phyloP scores from a whole-genome alignment of 2,113 vertebrate genomes.

The Megaleporinus macrocephalus region DNA sequence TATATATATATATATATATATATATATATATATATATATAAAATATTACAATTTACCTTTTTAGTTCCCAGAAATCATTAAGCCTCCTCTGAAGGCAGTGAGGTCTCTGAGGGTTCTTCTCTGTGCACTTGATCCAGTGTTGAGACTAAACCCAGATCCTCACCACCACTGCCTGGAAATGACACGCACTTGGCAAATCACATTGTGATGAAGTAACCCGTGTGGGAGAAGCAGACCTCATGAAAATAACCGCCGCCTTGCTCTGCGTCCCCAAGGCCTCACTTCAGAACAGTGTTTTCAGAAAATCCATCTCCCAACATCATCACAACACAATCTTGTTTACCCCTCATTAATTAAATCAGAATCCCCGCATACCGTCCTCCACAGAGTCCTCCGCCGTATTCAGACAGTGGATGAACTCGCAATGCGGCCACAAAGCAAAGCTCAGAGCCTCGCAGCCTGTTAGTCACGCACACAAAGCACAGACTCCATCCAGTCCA shows the following conservation, averaged over 20 bases:
- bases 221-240: background rate
- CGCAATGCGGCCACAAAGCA: background rate
- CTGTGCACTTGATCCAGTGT: background rate
- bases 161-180: background rate
- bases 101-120: no score
- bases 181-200: background rate
- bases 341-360: slow-evolving; percentile 7
- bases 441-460: background rate
- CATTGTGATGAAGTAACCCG: background rate
- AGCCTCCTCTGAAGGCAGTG: no score
- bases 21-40: no score
- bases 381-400: background rate
- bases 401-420: background rate
- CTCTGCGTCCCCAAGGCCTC: background rate
- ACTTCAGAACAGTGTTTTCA: slow-evolving; percentile 1
- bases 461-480: background rate
- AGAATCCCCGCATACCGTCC: background rate
- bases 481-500: background rate
- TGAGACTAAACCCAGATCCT: background rate
- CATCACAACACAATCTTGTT: slow-evolving; percentile 4
- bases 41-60: no score
- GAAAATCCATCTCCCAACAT: slow-evolving; percentile 3
- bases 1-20: no score
- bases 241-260: background rate
- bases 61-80: no score